phyloP scores from a whole-genome alignment of 2,888 invertebrate genomes.

The Argynnis bischoffii region DNA sequence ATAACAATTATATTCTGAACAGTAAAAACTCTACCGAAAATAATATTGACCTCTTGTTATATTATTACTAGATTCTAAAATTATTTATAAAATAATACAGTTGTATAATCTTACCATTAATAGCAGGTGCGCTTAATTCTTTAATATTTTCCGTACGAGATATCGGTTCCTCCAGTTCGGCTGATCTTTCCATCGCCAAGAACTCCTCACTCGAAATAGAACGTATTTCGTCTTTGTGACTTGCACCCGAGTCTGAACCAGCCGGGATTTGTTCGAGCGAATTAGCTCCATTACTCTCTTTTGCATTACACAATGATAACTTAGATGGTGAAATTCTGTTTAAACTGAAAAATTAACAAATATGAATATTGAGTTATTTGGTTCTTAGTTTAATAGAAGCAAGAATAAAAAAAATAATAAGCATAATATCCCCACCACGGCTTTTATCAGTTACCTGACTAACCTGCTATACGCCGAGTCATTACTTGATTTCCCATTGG shows the following conservation, averaged over 20 bases:
- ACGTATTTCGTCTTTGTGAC: slow-evolving; percentile 66
- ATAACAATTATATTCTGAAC: too few relatives aligned
- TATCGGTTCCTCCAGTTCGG: slow-evolving; percentile 62
- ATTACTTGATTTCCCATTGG: slow-evolving; percentile 68
- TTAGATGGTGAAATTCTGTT: slow-evolving; percentile 77
- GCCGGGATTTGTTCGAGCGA: slow-evolving; percentile 62
- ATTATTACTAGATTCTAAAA: background rate
- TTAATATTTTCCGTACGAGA: slow-evolving; percentile 56
- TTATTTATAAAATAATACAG: background rate
- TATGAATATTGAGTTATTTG: slow-evolving; percentile 1
- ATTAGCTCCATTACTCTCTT: slow-evolving; percentile 61
- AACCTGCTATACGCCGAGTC: slow-evolving; percentile 95
- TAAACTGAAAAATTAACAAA: slow-evolving; percentile 52
- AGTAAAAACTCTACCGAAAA: too few relatives aligned
- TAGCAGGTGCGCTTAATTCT: slow-evolving; percentile 52
- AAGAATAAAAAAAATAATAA: background rate
- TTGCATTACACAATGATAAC: slow-evolving; percentile 68
- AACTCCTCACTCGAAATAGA: slow-evolving; percentile 76
- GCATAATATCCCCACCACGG: slow-evolving; percentile 15
- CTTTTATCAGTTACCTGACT: slow-evolving; percentile 65
- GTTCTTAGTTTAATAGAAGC: background rate
- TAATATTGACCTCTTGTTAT: background rate
- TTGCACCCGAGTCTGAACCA: slow-evolving; percentile 64
- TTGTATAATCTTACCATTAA: slow-evolving; percentile 52
- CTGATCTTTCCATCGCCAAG: slow-evolving; percentile 75